Evolutionary conservation across 2,797 vertebrate genomes (phyloP).

Genomic region (Pangasius larnaudii): DNA sequence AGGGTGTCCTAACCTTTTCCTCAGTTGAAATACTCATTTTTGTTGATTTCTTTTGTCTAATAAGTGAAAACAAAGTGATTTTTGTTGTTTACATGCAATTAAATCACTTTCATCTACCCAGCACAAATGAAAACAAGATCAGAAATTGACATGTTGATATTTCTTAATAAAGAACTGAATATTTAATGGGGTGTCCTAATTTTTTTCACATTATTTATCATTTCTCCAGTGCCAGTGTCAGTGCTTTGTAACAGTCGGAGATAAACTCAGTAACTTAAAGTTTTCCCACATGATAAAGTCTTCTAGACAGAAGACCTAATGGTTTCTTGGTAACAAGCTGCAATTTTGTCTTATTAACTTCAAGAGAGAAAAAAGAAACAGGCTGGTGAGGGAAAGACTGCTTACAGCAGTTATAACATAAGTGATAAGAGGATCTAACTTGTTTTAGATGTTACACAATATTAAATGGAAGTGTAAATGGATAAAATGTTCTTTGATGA

Average conservation of each 20-base stretch:
- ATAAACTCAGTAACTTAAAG: neutral
- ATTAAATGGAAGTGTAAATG: neutral
- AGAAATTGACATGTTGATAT: too few species aligned
- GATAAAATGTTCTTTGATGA: too few species aligned
- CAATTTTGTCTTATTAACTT: neutral
- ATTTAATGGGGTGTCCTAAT: too few species aligned
- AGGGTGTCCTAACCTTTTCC: too few species aligned
- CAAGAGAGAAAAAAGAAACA: neutral
- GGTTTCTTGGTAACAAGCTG: neutral
- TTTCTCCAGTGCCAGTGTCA: neutral
- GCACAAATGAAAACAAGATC: too few species aligned
- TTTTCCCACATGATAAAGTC: neutral
- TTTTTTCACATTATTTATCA: neutral
- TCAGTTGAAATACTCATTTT: too few species aligned
- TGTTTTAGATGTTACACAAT: neutral
- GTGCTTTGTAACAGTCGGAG: too few species aligned
- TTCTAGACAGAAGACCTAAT: neutral
- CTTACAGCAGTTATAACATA: neutral
- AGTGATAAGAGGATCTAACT: neutral
- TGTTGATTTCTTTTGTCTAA: too few species aligned
- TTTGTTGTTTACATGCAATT: too few species aligned
- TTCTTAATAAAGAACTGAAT: too few species aligned
- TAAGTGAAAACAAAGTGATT: too few species aligned
- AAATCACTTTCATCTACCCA: too few species aligned
- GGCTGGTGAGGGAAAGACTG: neutral